A percentile compares a stretch with the other conserved stretches of the same genome.
Conservation (phyloP, 2,888 invertebrate species). For the Andrena bicolor region DNA sequence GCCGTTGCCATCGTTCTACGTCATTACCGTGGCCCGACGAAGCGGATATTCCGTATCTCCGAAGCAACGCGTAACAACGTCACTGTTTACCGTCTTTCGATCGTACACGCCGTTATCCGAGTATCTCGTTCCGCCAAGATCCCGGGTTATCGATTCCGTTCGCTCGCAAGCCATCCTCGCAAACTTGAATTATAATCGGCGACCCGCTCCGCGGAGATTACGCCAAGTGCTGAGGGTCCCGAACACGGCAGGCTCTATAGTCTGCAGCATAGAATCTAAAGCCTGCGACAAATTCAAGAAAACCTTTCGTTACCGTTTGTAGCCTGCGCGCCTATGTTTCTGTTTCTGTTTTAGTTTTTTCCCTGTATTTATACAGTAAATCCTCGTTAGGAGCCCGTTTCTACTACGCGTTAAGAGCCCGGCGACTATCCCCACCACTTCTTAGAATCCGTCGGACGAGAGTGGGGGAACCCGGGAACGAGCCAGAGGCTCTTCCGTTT, state of each 20-base stretch:
- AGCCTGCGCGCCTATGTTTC: neutral
- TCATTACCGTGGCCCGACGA: constrained; percentile 66
- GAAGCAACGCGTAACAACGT: constrained; percentile 65
- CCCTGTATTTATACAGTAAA: too few species aligned
- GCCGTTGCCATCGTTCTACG: constrained; percentile 61
- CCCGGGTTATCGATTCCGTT: constrained; percentile 53
- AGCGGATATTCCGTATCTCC: constrained; percentile 63
- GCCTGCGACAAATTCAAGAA: neutral
- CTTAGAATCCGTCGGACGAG: too few species aligned
- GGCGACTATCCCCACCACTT: too few species aligned
- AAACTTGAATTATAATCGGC: constrained; percentile 60
- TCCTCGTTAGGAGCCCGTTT: too few species aligned
- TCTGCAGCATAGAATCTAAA: neutral
- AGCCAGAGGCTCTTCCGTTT: too few species aligned
- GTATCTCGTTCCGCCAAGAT: constrained; percentile 52
- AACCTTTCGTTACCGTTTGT: neutral
- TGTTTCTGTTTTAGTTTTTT: too few species aligned
- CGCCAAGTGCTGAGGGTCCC: neutral
- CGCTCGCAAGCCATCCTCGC: constrained; percentile 28
- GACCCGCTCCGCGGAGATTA: constrained; percentile 28
- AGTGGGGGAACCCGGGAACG: too few species aligned
- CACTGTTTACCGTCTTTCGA: constrained; percentile 63
- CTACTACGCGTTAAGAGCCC: too few species aligned
- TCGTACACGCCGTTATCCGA: constrained; percentile 45
- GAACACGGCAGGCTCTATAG: constrained; percentile 2